These are phyloP conservation scores for Pituophis catenifer DNA, from an alignment of 2,113 vertebrate genomes.

Conservation along the genomic window DNA sequence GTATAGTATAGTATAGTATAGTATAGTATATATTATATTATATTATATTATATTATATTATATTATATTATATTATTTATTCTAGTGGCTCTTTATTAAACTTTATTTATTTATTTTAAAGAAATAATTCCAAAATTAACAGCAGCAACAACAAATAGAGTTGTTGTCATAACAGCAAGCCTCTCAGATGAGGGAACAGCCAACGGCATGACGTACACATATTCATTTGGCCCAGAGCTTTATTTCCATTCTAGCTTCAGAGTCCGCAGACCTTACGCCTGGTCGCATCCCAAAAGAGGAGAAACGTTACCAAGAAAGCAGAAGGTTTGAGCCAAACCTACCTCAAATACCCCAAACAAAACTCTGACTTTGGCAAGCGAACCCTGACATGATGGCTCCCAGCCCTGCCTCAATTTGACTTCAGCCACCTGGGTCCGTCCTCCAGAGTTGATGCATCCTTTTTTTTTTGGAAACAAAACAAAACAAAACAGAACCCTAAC, in stretches of 20 bases:
- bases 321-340: background rate
- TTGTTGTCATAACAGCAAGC: too few relatives aligned
- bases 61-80: background rate
- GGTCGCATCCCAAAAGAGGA: background rate
- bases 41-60: too few relatives aligned
- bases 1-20: too few relatives aligned
- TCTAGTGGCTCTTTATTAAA: background rate
- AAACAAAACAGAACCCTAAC: slow-evolving; percentile 44
- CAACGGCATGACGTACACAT: background rate
- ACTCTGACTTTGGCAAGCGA: slow-evolving; percentile 7
- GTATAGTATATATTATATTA: too few relatives aligned
- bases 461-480: slow-evolving; percentile 14
- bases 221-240: background rate
- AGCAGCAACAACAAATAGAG: background rate
- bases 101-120: background rate
- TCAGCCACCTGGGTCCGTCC: slow-evolving; percentile 48
- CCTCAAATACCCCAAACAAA: slow-evolving; percentile 1
- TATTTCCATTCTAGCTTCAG: background rate
- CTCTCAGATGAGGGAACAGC: too few relatives aligned
- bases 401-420: slow-evolving; percentile 32
- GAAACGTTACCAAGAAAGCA: background rate
- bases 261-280: background rate
- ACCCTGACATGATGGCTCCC: background rate
- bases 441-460: slow-evolving; percentile 23
- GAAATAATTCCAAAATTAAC: background rate